These are phyloP conservation scores for Amitus sp. DNA, from an alignment of 2,888 invertebrate genomes.

Conservation along the genomic window DNA sequence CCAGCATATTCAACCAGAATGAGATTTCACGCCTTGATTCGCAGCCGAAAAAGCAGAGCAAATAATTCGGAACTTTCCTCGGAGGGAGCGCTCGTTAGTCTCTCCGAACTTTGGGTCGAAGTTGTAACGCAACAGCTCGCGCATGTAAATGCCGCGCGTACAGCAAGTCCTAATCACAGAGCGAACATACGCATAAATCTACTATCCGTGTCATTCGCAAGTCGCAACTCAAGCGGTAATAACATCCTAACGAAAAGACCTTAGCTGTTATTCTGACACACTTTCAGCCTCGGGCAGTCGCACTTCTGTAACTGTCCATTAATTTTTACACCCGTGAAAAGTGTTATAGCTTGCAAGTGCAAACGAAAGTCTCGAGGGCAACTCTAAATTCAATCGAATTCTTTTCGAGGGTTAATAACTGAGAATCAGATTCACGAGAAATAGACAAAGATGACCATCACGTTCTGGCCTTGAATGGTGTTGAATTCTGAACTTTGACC, in stretches of 20 bases:
- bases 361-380: conserved; percentile 17
- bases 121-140: conserved; percentile 14
- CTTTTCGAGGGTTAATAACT: background rate
- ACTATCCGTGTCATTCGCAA: conserved; percentile 57
- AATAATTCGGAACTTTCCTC: no score
- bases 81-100: no score
- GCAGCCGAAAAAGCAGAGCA: background rate
- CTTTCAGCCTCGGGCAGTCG: conserved; percentile 53
- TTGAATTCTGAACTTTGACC: no score
- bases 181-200: conserved; percentile 58
- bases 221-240: conserved; percentile 62
- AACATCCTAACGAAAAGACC: conserved; percentile 54
- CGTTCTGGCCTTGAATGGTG: no score
- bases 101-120: conserved; percentile 2
- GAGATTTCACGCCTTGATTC: no score
- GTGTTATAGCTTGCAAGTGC: conserved; percentile 9
- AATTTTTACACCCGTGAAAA: conserved; percentile 31
- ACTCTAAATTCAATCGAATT: conserved; percentile 22
- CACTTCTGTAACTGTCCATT: conserved; percentile 49
- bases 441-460: no score
- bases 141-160: conserved; percentile 50
- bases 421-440: no score
- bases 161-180: conserved; percentile 61
- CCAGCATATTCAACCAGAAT: no score
- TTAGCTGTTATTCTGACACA: conserved; percentile 61